Percentiles rank a stretch among this genome's conserved stretches.
These are phyloP conservation scores for Acleris emargana DNA, from an alignment of 2,888 invertebrate species.

Conservation along the genomic window DNA sequence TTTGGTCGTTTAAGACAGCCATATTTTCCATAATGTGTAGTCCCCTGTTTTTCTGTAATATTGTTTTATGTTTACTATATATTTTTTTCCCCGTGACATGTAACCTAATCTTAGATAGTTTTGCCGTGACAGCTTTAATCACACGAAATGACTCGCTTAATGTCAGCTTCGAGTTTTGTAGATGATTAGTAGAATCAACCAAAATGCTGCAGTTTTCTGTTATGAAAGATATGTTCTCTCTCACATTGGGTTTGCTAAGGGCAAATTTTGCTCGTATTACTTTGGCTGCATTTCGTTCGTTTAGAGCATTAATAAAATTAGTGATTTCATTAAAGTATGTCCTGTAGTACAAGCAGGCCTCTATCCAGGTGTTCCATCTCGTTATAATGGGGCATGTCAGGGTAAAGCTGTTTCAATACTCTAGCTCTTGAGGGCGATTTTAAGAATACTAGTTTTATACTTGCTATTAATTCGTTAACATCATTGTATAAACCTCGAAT, in stretches of 20 bases:
- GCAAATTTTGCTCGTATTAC: slow-evolving; percentile 6
- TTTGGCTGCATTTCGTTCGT: neutral
- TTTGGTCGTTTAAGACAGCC: slow-evolving; percentile 6
- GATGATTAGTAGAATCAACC: neutral
- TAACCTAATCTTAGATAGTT: slow-evolving; percentile 7
- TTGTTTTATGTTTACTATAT: slow-evolving; percentile 4
- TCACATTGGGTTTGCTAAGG: slow-evolving; percentile 1
- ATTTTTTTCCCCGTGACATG: no score
- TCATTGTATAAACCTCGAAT: slow-evolving; percentile 5
- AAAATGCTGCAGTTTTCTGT: neutral
- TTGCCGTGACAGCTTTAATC: slow-evolving; percentile 14
- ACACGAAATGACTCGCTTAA: slow-evolving; percentile 7
- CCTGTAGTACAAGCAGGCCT: slow-evolving; percentile 12
- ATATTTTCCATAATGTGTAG: slow-evolving; percentile 13
- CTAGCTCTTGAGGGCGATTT: slow-evolving; percentile 3
- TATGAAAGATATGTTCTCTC: slow-evolving; percentile 12
- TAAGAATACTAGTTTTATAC: slow-evolving; percentile 4
- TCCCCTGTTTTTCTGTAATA: slow-evolving; percentile 12
- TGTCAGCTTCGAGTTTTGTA: slow-evolving; percentile 2
- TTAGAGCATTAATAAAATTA: neutral
- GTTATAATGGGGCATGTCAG: slow-evolving; percentile 5
- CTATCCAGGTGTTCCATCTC: slow-evolving; percentile 9
- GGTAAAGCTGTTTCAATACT: slow-evolving; percentile 11
- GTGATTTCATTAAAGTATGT: slow-evolving; percentile 13
- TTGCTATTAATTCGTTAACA: slow-evolving; percentile 10